Percentiles rank a stretch among this genome's conserved stretches.
These are phyloP conservation scores for Caenorhabditis zanzibari DNA, from an alignment of 2,888 invertebrate genomes.

Conservation along the genomic window DNA sequence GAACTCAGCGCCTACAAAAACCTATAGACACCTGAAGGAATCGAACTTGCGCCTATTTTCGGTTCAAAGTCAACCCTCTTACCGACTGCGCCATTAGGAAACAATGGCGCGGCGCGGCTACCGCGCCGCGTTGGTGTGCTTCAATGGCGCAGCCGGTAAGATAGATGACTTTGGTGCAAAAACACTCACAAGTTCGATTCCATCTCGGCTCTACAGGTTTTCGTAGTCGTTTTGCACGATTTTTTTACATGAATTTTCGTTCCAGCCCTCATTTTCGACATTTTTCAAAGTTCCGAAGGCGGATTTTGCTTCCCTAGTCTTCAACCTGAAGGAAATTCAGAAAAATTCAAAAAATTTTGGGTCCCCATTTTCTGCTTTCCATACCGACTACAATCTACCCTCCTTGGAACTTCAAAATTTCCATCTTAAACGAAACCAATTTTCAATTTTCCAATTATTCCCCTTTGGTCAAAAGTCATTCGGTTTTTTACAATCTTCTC, in stretches of 20 bases:
- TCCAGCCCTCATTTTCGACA: too few relatives aligned
- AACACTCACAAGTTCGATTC: background rate
- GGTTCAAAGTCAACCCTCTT: background rate
- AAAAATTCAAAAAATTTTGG: too few relatives aligned
- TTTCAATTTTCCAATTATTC: conserved; percentile 2
- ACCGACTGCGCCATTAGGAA: background rate
- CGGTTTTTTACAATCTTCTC: background rate
- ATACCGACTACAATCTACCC: background rate
- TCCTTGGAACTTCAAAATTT: background rate
- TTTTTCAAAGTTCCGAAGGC: conserved; percentile 75
- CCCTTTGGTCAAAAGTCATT: background rate
- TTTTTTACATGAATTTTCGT: background rate
- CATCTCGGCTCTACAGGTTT: too few relatives aligned
- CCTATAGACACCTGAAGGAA: background rate
- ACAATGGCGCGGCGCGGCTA: background rate
- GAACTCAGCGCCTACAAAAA: background rate
- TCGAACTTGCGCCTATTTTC: background rate
- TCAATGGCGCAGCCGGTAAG: background rate
- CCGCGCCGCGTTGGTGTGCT: too few relatives aligned
- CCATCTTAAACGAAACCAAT: conserved; percentile 1
- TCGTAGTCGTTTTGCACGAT: background rate
- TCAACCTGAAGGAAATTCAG: too few relatives aligned
- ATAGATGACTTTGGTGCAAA: background rate
- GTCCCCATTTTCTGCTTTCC: background rate
- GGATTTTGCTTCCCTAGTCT: conserved; percentile 81